Percentiles rank a stretch among this genome's conserved stretches.
phyloP scores from a whole-genome alignment of 2,797 vertebrate genomes.

The Acanthurus lineatus region DNA sequence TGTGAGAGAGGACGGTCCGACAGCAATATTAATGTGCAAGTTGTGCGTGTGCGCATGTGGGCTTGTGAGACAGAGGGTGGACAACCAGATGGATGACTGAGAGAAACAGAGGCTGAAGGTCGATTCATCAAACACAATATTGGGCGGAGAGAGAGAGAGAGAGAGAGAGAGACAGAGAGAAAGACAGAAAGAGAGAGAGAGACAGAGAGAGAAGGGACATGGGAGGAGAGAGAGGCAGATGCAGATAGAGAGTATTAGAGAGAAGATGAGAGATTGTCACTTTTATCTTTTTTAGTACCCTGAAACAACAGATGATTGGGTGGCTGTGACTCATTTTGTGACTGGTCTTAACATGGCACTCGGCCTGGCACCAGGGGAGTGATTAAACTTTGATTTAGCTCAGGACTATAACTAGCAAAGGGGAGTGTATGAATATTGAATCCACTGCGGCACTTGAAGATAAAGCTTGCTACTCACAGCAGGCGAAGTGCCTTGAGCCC shows the following conservation, averaged over 20 bases:
- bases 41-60: slow-evolving; percentile 39
- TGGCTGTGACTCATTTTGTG: slow-evolving; percentile 51
- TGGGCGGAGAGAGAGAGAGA: slow-evolving; percentile 60
- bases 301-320: slow-evolving; percentile 63
- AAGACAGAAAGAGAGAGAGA: slow-evolving; percentile 37
- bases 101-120: slow-evolving; percentile 80
- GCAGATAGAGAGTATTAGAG: slow-evolving; percentile 50
- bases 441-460: slow-evolving; percentile 57
- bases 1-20: slow-evolving; percentile 29
- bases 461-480: slow-evolving; percentile 89
- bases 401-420: slow-evolving; percentile 49
- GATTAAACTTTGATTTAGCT: slow-evolving; percentile 76
- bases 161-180: slow-evolving; percentile 13
- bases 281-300: slow-evolving; percentile 63
- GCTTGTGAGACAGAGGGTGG: slow-evolving; percentile 79
- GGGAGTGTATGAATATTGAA: slow-evolving; percentile 61
- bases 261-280: slow-evolving; percentile 62
- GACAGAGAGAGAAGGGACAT: slow-evolving; percentile 11
- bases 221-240: slow-evolving; percentile 29
- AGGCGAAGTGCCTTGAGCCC: slow-evolving; percentile 94
- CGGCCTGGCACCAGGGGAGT: slow-evolving; percentile 47
- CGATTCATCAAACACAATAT: slow-evolving; percentile 80
- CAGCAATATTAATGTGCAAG: slow-evolving; percentile 34
- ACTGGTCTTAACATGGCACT: slow-evolving; percentile 53
- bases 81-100: slow-evolving; percentile 81